Percentiles rank a stretch among this genome's conserved stretches.
Evolutionary conservation across 1,140 invertebrate species (phyloP).

Genomic region (Ericerus pela): DNA sequence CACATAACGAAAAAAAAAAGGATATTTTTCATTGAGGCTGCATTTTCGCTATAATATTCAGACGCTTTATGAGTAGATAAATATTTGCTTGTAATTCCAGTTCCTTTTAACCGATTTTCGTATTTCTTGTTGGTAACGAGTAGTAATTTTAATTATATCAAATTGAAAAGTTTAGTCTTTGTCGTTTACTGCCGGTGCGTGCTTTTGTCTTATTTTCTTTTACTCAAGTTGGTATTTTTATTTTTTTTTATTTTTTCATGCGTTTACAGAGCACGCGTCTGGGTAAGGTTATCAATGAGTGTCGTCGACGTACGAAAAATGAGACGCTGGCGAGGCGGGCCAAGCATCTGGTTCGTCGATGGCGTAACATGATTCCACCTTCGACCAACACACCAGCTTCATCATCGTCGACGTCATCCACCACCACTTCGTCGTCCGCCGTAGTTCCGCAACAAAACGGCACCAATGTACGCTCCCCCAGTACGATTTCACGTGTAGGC

Average conservation of each 20-base stretch:
- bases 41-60: no score
- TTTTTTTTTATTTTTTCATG: conserved; percentile 16
- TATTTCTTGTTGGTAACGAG: no score
- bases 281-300: conserved; percentile 84
- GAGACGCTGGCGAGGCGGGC: conserved; percentile 69
- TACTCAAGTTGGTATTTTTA: background rate
- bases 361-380: conserved; percentile 77
- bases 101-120: no score
- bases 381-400: no score
- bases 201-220: background rate
- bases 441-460: conserved; percentile 19
- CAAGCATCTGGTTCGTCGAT: conserved; percentile 78
- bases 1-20: no score
- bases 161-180: background rate
- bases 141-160: background rate
- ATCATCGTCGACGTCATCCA: background rate
- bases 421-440: conserved; percentile 7
- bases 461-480: background rate
- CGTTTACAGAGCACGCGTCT: conserved; percentile 58
- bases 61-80: no score
- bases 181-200: background rate
- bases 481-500: no score
- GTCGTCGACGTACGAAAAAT: conserved; percentile 67
- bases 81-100: no score
- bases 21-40: no score